Evolutionary conservation across 2,113 vertebrate species (phyloP).

Genomic region (Oncorhynchus clarkii): DNA sequence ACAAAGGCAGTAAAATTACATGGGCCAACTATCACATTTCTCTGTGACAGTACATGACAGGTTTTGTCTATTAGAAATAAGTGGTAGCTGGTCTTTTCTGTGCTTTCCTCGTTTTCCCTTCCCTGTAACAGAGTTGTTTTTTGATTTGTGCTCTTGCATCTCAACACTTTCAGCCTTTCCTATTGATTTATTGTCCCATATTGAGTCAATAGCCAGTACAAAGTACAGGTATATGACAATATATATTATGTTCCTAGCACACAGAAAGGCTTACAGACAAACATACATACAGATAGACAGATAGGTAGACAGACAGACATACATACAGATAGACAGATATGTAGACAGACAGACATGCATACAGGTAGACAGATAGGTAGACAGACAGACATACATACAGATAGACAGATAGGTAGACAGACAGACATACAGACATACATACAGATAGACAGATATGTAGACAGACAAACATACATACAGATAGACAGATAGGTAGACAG

Average conservation of each 20-base stretch:
- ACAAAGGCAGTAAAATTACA: no score
- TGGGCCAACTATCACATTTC: no score
- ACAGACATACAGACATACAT: neutral
- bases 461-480: neutral
- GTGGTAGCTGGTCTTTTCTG: no score
- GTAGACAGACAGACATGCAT: neutral
- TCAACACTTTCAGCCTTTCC: neutral
- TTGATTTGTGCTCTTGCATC: no score
- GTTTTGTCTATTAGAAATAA: no score
- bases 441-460: neutral
- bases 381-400: neutral
- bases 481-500: neutral
- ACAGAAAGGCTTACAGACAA: neutral
- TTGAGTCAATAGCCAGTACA: neutral
- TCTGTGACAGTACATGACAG: no score
- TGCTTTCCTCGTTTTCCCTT: no score
- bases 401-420: no score
- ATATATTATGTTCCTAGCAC: neutral
- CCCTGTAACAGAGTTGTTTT: no score
- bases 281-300: conserved; percentile 1
- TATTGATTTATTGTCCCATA: neutral
- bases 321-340: neutral
- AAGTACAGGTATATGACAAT: neutral
- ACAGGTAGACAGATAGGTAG: neutral
- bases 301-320: no score